Percentiles rank a stretch among this genome's conserved stretches.
Conservation (phyloP, 2,888 invertebrate species). For the Epiblema foenella region DNA sequence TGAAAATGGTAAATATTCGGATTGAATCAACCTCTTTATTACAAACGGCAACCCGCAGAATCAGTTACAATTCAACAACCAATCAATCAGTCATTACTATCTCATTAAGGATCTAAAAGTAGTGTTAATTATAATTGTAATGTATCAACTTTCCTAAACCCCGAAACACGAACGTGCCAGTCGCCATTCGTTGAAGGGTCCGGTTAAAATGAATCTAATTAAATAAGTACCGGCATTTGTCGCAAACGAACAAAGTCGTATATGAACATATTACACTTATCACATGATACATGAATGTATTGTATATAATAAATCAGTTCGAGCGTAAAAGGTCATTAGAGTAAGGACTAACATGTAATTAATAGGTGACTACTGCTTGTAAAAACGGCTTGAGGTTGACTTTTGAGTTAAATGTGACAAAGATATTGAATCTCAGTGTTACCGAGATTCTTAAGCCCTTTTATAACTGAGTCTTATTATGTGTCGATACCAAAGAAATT, state of each 20-base stretch:
- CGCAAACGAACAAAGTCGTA: slow-evolving; percentile 6
- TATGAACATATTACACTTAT: background rate
- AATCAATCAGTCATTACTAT: slow-evolving; percentile 31
- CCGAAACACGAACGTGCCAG: slow-evolving; percentile 34
- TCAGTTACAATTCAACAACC: slow-evolving; percentile 4
- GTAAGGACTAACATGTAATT: slow-evolving; percentile 41
- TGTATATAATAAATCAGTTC: slow-evolving; percentile 43
- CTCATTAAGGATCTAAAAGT: slow-evolving; percentile 24
- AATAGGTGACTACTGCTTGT: slow-evolving; percentile 34
- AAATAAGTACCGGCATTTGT: slow-evolving; percentile 26
- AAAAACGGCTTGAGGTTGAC: slow-evolving; percentile 25
- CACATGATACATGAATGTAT: background rate
- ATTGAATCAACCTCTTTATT: background rate
- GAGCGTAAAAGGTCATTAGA: slow-evolving; percentile 52
- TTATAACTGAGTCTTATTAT: background rate
- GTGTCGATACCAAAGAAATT: background rate
- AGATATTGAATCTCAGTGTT: background rate
- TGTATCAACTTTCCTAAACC: slow-evolving; percentile 38
- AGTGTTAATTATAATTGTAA: slow-evolving; percentile 15
- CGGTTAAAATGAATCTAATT: slow-evolving; percentile 42
- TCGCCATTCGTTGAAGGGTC: slow-evolving; percentile 36
- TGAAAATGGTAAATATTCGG: background rate
- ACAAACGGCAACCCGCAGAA: background rate
- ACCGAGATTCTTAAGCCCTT: background rate
- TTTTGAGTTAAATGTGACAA: slow-evolving; percentile 7